phyloP scores from a whole-genome alignment of 1,140 invertebrate genomes.

The Drosophila nebulosa region DNA sequence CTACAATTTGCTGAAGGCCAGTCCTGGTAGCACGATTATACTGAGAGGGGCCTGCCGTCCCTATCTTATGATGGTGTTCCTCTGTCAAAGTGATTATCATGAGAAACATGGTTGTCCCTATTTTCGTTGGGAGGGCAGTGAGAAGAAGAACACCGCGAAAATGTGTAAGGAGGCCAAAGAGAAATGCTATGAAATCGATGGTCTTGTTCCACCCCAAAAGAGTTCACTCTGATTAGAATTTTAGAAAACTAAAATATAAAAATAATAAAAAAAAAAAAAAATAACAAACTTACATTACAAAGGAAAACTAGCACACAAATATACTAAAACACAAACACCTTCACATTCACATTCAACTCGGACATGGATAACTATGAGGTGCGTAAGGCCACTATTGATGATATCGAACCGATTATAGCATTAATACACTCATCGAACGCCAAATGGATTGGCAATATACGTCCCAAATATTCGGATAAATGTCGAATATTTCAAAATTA shows the following conservation, averaged over 20 bases:
- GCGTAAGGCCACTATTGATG: slow-evolving; percentile 24
- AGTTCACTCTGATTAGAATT: slow-evolving; percentile 1
- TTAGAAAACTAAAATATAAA: too few species aligned
- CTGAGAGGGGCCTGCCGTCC: slow-evolving; percentile 50
- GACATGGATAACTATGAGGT: slow-evolving; percentile 25
- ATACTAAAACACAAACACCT: neutral
- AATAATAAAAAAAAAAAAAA: neutral
- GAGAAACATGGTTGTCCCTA: slow-evolving; percentile 60
- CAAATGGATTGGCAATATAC: slow-evolving; percentile 55
- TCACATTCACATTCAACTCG: neutral
- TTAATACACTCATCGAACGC: slow-evolving; percentile 12
- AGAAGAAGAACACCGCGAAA: slow-evolving; percentile 8
- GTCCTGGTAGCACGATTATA: slow-evolving; percentile 32
- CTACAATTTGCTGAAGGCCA: slow-evolving; percentile 36
- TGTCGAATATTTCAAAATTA: slow-evolving; percentile 30
- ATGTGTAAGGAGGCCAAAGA: slow-evolving; percentile 15
- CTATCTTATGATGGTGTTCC: slow-evolving; percentile 46
- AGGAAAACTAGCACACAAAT: neutral
- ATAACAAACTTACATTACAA: slow-evolving; percentile 7
- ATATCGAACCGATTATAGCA: neutral
- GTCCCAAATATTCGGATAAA: slow-evolving; percentile 24
- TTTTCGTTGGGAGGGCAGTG: slow-evolving; percentile 49
- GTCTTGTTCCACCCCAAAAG: slow-evolving; percentile 13
- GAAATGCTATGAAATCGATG: slow-evolving; percentile 60
- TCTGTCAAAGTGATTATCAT: slow-evolving; percentile 58